A percentile compares a stretch with the other conserved stretches of the same genome.
These are phyloP conservation scores for Periparus ater DNA, from an alignment of 2,797 vertebrate species.

Conservation along the genomic window DNA sequence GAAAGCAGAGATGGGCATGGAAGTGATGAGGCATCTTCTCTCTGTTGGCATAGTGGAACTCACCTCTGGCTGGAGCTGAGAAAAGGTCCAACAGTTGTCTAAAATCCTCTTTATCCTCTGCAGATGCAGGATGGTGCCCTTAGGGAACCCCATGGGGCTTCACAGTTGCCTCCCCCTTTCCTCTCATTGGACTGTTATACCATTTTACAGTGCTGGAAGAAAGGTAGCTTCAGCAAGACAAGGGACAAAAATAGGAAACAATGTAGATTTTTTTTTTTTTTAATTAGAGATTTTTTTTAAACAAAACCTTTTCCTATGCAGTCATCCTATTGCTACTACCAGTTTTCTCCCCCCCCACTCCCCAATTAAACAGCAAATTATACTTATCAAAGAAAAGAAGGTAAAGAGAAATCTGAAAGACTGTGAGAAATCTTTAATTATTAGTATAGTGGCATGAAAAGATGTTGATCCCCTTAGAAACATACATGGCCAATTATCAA, in stretches of 20 bases:
- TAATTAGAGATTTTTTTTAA: constrained; percentile 22
- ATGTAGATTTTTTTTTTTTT: neutral
- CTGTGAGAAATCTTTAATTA: constrained; percentile 71
- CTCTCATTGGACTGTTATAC: neutral
- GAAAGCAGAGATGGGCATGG: neutral
- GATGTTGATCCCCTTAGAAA: constrained; percentile 75
- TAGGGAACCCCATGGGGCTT: neutral
- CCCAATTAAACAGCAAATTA: constrained; percentile 71
- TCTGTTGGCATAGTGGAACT: neutral
- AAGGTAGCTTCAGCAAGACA: neutral
- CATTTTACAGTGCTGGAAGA: neutral
- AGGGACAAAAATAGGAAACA: neutral
- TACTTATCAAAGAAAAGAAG: constrained; percentile 67
- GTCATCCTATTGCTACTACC: neutral
- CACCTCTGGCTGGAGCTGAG: neutral
- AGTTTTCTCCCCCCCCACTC: neutral
- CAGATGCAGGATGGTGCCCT: neutral
- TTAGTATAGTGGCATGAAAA: constrained; percentile 68
- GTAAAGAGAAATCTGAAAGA: constrained; percentile 70
- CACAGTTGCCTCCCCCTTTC: neutral
- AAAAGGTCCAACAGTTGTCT: neutral
- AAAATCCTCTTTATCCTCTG: neutral
- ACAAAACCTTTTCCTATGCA: constrained; percentile 8
- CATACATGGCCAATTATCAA: constrained; percentile 75
- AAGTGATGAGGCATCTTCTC: neutral